Base-by-base conservation (phyloP, 2,797 vertebrate genomes). In the Phylloscopus collybita region DNA sequence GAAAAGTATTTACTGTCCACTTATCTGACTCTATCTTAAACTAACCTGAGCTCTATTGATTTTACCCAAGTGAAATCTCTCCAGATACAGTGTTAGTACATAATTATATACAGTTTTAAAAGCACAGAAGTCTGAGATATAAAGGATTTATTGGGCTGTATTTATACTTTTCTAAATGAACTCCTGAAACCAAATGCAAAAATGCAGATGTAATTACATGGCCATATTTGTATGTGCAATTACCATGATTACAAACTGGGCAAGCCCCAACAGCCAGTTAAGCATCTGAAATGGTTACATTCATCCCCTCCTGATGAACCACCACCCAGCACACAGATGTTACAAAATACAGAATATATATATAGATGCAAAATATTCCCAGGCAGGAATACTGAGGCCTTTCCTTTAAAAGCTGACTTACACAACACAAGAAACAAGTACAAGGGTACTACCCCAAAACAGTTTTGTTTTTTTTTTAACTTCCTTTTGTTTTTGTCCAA, bases 161-260 rank as follows among this genome's bases (percentile, higher is more conserved):
- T 94, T 95, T 89, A 74, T 80, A 29, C 42, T 87, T 87, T 82
- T 45, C 78, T 80, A 94, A 91, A 96, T 5, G 17, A 95, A 78
- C 72, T 94, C 83, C 75, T 89, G 90, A 93, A 94, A 71, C 54
- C 53, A 87, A 96, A 96, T n/a, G 78, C 78, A 96, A 93, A 97
- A 96, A 89, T 34, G 67, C 74, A 62, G 53, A 51, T 85, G 54
- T 74, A 95, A 97, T 93, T 96, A 96, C 47, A 45, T 5, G 25
- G 86, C 62, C 78, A 11, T 88, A 92, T 83, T 80, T 82, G 80
- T 91, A 78, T 53, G 83, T 62, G 90, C 86, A 96, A 95, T 96
- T 95, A 95, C 84, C 30, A 51, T 86, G 95, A 96, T 90, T 95
- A 89, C 93, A 95, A 95, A 95, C 93, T 40, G 71, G 65, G 86